These are phyloP conservation scores for Carposina sasakii DNA, from an alignment of 1,140 invertebrate genomes.

Conservation along the genomic window DNA sequence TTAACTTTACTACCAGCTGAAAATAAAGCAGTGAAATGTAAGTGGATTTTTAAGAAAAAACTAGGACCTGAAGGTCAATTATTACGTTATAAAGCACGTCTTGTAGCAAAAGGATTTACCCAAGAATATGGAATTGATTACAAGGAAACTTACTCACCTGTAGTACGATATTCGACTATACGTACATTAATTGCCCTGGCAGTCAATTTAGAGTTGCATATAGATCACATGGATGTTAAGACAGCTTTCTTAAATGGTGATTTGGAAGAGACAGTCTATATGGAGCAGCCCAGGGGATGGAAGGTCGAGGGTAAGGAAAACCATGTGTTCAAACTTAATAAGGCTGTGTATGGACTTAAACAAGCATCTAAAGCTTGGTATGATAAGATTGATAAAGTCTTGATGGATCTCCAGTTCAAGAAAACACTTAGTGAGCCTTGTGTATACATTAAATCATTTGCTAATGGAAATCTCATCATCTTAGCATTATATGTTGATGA, in stretches of 20 bases:
- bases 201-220: constrained; percentile 27
- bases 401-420: constrained; percentile 4
- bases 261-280: constrained; percentile 7
- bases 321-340: constrained; percentile 13
- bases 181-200: constrained; percentile 32
- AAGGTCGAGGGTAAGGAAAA: constrained; percentile 15
- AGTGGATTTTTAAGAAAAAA: constrained; percentile 51
- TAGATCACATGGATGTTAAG: constrained; percentile 48
- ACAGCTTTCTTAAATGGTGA: constrained; percentile 54
- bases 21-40: constrained; percentile 24
- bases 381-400: constrained; percentile 6
- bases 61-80: constrained; percentile 16
- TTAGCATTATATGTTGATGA: constrained; percentile 21
- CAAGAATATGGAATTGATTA: constrained; percentile 45
- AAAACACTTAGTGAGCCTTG: constrained; percentile 7
- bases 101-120: constrained; percentile 49
- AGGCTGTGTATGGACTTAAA: constrained; percentile 10
- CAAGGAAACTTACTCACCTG: constrained; percentile 48
- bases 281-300: constrained; percentile 7
- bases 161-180: constrained; percentile 33
- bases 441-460: constrained; percentile 8
- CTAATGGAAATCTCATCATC: not conserved
- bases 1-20: constrained; percentile 26
- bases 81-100: constrained; percentile 47
- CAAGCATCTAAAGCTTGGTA: constrained; percentile 6